These are phyloP conservation scores for Helogale parvula DNA, from an alignment of 2,113 vertebrate species.

Conservation along the genomic window DNA sequence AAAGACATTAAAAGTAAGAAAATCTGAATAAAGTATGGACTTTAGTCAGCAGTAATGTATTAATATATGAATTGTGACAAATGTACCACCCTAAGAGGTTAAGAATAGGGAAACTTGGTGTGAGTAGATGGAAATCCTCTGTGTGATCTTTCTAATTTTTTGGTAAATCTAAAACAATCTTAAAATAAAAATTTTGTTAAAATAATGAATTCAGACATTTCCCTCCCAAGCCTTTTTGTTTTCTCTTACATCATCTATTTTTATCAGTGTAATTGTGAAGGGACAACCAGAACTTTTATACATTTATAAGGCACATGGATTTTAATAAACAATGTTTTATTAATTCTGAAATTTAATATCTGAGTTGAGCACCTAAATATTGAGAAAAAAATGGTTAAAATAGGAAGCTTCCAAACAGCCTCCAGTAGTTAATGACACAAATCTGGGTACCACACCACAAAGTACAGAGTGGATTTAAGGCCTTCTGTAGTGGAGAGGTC, in stretches of 20 bases:
- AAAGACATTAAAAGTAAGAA: neutral
- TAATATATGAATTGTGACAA: neutral
- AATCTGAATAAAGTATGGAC: no score
- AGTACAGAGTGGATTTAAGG: neutral
- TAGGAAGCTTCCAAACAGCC: neutral
- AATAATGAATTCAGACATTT: neutral
- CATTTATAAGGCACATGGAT: neutral
- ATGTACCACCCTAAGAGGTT: neutral
- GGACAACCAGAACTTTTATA: neutral
- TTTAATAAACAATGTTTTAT: neutral
- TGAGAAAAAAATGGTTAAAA: neutral
- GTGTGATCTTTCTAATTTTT: neutral
- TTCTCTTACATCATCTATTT: neutral
- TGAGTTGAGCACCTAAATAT: neutral
- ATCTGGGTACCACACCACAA: neutral
- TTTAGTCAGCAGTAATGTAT: neutral
- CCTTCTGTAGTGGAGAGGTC: neutral
- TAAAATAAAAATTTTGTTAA: neutral
- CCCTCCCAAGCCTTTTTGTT: neutral
- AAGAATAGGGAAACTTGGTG: neutral
- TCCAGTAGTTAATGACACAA: neutral
- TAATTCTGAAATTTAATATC: neutral
- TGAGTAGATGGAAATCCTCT: neutral
- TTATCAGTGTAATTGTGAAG: neutral
- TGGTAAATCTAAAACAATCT: neutral